A percentile compares a stretch with the other conserved stretches of the same genome.
phyloP scores from a whole-genome alignment of 2,113 vertebrate species.

The Chaetops frenatus region DNA sequence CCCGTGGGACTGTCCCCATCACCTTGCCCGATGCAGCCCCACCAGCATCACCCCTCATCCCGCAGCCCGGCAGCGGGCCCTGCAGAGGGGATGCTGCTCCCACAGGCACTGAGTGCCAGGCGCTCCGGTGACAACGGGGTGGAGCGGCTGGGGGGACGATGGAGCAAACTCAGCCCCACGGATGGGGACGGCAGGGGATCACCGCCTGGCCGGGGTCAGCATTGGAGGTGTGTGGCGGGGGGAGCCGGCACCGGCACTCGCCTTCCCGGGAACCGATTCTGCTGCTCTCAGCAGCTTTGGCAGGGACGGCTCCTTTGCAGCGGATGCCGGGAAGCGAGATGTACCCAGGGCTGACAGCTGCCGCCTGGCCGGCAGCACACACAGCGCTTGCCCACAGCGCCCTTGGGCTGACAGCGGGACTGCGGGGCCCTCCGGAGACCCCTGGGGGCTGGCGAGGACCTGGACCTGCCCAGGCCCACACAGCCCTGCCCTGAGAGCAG shows the following conservation, averaged over 20 bases:
- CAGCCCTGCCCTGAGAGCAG: not conserved
- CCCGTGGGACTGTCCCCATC: not conserved
- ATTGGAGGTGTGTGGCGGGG: not conserved
- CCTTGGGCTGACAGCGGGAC: not conserved
- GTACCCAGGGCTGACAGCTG: conserved; percentile 47
- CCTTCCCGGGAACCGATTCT: conserved; percentile 30
- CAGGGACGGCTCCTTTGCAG: conserved; percentile 41
- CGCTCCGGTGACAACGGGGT: not conserved
- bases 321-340: conserved; percentile 38
- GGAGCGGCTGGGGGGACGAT: not conserved
- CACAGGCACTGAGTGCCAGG: not conserved
- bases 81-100: not conserved
- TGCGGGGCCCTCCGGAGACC: not conserved
- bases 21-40: no score
- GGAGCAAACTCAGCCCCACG: not conserved
- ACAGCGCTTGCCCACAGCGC: not conserved
- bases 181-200: not conserved
- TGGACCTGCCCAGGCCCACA: not conserved
- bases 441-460: not conserved
- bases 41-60: not conserved
- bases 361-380: conserved; percentile 11
- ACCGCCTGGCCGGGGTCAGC: not conserved
- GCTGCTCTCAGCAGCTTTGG: conserved; percentile 63
- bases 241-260: not conserved
- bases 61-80: not conserved